Conservation (phyloP, 2,113 vertebrate species). For the Peromyscus californicus region DNA sequence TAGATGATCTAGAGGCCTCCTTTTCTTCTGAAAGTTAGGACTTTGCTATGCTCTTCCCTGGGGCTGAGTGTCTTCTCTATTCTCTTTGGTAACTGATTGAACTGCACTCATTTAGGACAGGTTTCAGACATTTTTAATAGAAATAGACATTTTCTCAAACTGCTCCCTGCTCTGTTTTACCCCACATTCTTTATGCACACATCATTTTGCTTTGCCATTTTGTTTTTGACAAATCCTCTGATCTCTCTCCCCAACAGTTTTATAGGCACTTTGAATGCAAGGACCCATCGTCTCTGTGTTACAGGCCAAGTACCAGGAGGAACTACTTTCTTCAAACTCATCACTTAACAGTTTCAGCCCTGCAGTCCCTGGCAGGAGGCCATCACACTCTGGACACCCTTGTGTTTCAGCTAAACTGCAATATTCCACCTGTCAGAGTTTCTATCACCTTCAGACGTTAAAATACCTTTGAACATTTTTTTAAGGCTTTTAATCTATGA, state of each 20-base stretch:
- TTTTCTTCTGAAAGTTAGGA: neutral
- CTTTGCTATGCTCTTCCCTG: neutral
- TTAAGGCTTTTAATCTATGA: neutral
- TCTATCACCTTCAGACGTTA: neutral
- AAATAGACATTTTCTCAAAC: neutral
- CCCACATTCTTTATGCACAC: neutral
- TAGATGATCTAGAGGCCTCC: neutral
- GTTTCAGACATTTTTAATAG: neutral
- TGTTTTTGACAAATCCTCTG: neutral
- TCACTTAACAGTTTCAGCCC: too few species aligned
- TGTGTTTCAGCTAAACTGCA: rapidly evolving
- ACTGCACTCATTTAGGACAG: too few species aligned
- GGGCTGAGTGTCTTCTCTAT: neutral
- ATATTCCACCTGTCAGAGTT: neutral
- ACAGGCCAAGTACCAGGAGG: neutral
- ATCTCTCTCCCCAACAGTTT: neutral
- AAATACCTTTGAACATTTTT: neutral
- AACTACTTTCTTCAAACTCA: neutral
- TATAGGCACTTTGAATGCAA: neutral
- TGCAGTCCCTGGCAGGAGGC: rapidly evolving
- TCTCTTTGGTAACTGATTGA: neutral
- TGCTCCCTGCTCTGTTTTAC: neutral
- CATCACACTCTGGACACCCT: rapidly evolving
- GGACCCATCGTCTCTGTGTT: neutral
- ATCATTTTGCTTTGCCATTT: neutral